These are phyloP conservation scores for Xestia sexstrigata DNA, from an alignment of 2,888 invertebrate genomes.

Conservation along the genomic window DNA sequence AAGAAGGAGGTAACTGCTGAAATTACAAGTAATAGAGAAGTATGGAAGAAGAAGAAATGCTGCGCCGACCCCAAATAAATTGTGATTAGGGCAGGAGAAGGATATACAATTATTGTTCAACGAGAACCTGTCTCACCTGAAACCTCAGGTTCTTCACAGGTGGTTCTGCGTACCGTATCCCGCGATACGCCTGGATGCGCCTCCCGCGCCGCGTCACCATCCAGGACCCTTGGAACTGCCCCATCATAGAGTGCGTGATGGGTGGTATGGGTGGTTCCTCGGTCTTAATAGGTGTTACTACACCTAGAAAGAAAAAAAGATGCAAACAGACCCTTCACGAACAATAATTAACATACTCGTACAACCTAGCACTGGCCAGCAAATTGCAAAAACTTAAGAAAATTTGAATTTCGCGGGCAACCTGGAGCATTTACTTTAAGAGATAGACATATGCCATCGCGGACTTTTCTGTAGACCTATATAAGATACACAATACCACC, in stretches of 20 bases:
- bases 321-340: not conserved
- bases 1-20: not conserved
- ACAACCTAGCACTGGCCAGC: too few relatives aligned
- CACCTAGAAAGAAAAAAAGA: not conserved
- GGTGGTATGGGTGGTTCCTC: conserved; percentile 68
- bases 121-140: conserved; percentile 71
- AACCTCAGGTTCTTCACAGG: conserved; percentile 81
- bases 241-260: conserved; percentile 70
- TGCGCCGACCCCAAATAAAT: not conserved
- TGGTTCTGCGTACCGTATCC: conserved; percentile 84
- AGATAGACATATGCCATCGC: too few relatives aligned
- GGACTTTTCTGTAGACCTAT: too few relatives aligned
- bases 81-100: not conserved
- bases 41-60: not conserved
- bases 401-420: too few relatives aligned
- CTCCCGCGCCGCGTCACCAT: conserved; percentile 80
- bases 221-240: conserved; percentile 80
- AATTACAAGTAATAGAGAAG: not conserved
- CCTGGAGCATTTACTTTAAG: too few relatives aligned
- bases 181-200: conserved; percentile 83
- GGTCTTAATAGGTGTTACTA: not conserved
- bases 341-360: too few relatives aligned
- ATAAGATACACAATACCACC: too few relatives aligned
- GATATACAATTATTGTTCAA: not conserved
- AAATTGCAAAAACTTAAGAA: too few relatives aligned